Evolutionary conservation across 2,113 vertebrate genomes (phyloP).

Genomic region (Mesocricetus auratus): DNA sequence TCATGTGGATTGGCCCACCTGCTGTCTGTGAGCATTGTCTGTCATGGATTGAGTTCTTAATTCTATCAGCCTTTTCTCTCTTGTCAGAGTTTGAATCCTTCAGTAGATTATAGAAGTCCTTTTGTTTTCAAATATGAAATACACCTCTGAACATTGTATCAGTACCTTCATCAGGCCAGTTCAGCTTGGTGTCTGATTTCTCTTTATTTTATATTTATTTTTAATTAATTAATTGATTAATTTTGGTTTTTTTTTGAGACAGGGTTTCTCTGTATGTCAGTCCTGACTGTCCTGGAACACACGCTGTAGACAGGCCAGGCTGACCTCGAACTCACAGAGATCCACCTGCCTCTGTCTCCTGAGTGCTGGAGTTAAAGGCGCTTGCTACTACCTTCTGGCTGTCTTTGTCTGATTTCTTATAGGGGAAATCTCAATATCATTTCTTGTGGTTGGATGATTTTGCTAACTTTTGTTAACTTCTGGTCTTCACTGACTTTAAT

Average conservation of each 20-base stretch:
- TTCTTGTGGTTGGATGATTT: not conserved
- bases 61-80: not conserved
- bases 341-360: no score
- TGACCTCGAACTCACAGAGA: no score
- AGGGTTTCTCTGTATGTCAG: no score
- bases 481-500: slow-evolving; percentile 30
- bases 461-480: not conserved
- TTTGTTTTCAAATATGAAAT: not conserved
- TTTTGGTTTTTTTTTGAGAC: no score
- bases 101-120: not conserved
- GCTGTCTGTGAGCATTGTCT: not conserved
- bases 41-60: not conserved
- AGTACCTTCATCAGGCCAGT: not conserved
- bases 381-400: no score
- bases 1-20: not conserved
- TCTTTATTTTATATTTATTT: not conserved
- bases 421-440: not conserved
- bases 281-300: no score
- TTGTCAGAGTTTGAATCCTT: slow-evolving; percentile 13
- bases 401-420: not conserved
- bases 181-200: not conserved
- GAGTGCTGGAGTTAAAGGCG: no score
- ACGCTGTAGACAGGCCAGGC: no score
- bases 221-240: no score
- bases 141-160: not conserved